Conservation (phyloP, 2,797 vertebrate species). For the Eulemur coronatus region DNA sequence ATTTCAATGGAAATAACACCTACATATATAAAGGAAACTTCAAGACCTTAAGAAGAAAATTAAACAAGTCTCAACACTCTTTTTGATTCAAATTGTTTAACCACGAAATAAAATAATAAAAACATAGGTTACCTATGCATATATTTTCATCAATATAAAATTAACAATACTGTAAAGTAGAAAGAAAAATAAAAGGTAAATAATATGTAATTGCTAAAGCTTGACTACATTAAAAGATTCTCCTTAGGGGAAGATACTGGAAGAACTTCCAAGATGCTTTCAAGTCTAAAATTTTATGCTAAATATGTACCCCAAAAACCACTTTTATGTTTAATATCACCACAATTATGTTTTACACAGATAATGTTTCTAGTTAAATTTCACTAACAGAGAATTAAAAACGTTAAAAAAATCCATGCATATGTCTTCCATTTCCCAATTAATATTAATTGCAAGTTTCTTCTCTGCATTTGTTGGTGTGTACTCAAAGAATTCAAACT, state of each 20-base stretch:
- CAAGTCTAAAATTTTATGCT: not conserved
- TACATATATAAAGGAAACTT: not conserved
- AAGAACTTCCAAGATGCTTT: not conserved
- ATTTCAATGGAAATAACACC: not conserved
- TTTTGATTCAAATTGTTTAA: not conserved
- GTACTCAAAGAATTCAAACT: not conserved
- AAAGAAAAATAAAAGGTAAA: not conserved
- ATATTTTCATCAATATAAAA: not conserved
- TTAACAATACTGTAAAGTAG: not conserved
- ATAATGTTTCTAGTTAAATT: not conserved
- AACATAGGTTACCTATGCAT: not conserved
- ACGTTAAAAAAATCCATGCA: not conserved
- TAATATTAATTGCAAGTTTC: not conserved
- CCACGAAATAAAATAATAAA: constrained; percentile 10
- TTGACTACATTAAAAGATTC: not conserved
- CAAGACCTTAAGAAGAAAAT: not conserved
- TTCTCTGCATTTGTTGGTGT: not conserved
- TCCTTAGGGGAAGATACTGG: not conserved
- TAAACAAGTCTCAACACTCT: not conserved
- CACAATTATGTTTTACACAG: not conserved
- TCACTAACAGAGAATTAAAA: not conserved
- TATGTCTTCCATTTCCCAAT: not conserved
- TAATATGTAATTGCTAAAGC: not conserved
- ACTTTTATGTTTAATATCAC: not conserved
- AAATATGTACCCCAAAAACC: not conserved